Conservation (phyloP, 2,797 vertebrate genomes). For the Hozukius guyotensis region DNA sequence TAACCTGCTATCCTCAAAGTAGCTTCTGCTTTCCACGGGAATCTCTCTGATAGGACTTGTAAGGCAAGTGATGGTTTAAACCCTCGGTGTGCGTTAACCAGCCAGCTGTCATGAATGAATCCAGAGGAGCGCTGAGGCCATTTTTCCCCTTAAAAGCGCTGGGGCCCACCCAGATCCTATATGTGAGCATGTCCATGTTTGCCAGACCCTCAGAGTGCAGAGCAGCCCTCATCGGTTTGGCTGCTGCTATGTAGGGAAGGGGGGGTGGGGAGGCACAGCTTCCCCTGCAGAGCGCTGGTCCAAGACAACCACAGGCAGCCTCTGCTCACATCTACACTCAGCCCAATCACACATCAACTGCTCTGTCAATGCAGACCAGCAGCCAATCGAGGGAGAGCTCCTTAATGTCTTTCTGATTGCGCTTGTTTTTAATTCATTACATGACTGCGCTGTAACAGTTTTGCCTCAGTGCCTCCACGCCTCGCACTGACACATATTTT, state of each 20-base stretch:
- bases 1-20: constrained; percentile 41
- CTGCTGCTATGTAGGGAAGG: constrained; percentile 24
- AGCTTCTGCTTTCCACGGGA: constrained; percentile 23
- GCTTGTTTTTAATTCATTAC: constrained; percentile 67
- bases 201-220: constrained; percentile 51
- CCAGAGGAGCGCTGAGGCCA: constrained; percentile 14
- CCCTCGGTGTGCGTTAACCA: constrained; percentile 39
- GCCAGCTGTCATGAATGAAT: constrained; percentile 56
- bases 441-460: constrained; percentile 57
- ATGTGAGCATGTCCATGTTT: constrained; percentile 45
- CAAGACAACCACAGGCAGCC: constrained; percentile 52
- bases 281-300: constrained; percentile 52
- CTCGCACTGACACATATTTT: constrained; percentile 69
- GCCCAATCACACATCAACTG: constrained; percentile 45
- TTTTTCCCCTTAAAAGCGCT: constrained; percentile 32
- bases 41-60: constrained; percentile 58
- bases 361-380: constrained; percentile 45
- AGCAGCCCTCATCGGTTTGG: constrained; percentile 46
- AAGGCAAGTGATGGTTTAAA: constrained; percentile 42
- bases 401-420: constrained; percentile 55
- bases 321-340: constrained; percentile 50
- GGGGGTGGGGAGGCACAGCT: background rate
- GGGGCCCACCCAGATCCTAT: constrained; percentile 56
- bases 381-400: constrained; percentile 49
- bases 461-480: constrained; percentile 36